Base-by-base conservation (phyloP, 2,888 invertebrate genomes). In the Leptarthrus brevirostris region DNA sequence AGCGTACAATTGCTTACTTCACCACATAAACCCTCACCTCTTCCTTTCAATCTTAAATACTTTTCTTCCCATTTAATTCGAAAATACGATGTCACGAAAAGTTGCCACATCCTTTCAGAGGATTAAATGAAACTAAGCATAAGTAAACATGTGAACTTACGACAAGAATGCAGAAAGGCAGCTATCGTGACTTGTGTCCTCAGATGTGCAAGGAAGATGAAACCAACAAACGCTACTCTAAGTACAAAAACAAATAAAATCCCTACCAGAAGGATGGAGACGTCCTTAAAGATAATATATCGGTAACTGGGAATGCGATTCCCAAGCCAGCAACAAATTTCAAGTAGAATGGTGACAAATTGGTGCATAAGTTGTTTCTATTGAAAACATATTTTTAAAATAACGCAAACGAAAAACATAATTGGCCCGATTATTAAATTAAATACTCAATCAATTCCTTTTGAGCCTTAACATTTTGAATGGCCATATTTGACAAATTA, bases 261-360 rank as follows among this genome's bases (percentile, higher is more conserved):
- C 91, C 92, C 90, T 92, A 76, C 61, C 77, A 78, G 56, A 78
- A 78, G 90, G 69, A 88, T 88, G 49, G 89, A 87, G 34, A 91
- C 5, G 93, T 91, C 77, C 89, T 89, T 52, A 88, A 87, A 3
- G 92, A 91, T 77, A 93, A 90, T 76, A 92, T 91, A 85, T 93
- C 92, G 8, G 93, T 92, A 74, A 94, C 88, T 2, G 94, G 93
- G 79, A 94, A 90, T 8, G 93, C 92, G 64, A 93, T 87, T 1
- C 93, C 93, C 78, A 92, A 86, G 4, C 94, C 92, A 30, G 94
- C 91, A 75, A 94, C n/a, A 20, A 94, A 86, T 83, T 94, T 93
- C 54, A 91, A 92, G 85, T 94, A 94, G 58, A 94, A 86, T 1
- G 91, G 91, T 56, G 92, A 93, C 66, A 93, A 82, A 12, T 90